Conservation (phyloP, 2,888 invertebrate genomes). For the Euspilapteryx auroguttella region DNA sequence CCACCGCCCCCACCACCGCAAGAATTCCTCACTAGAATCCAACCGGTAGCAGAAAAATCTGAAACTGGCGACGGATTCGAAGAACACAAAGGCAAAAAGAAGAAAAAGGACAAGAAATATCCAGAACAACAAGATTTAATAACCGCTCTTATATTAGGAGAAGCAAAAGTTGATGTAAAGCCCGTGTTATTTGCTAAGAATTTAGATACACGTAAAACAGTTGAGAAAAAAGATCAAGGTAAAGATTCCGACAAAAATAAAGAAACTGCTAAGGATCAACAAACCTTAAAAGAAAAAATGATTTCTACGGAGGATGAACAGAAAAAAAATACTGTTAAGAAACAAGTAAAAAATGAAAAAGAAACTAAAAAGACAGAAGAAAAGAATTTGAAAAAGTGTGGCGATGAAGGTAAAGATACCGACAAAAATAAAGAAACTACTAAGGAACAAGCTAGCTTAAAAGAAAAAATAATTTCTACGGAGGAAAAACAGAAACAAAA, state of each 20-base stretch:
- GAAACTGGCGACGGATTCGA: too few relatives aligned
- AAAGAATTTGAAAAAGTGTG: not conserved
- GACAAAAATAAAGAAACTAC: not conserved
- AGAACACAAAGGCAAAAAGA: too few relatives aligned
- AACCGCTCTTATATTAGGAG: conserved; percentile 6
- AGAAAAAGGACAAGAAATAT: too few relatives aligned
- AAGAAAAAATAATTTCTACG: not conserved
- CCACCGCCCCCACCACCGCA: too few relatives aligned
- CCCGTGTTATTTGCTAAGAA: not conserved
- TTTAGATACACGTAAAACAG: too few relatives aligned
- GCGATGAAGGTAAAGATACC: not conserved
- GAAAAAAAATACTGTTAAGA: not conserved
- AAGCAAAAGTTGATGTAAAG: conserved; percentile 3
- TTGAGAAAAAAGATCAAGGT: too few relatives aligned
- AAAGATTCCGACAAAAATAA: not conserved
- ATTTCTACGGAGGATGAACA: not conserved
- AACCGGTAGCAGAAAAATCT: too few relatives aligned
- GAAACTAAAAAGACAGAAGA: not conserved
- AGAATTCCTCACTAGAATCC: too few relatives aligned
- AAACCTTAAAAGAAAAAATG: not conserved
- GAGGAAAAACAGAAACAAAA: conserved; percentile 1
- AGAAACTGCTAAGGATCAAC: not conserved
- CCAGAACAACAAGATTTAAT: too few relatives aligned
- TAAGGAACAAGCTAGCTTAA: not conserved
- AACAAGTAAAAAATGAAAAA: not conserved